A percentile compares a stretch with the other conserved stretches of the same genome.
Conservation (phyloP, 2,113 vertebrate genomes). For the Stomatorhinus ivindoensis region DNA sequence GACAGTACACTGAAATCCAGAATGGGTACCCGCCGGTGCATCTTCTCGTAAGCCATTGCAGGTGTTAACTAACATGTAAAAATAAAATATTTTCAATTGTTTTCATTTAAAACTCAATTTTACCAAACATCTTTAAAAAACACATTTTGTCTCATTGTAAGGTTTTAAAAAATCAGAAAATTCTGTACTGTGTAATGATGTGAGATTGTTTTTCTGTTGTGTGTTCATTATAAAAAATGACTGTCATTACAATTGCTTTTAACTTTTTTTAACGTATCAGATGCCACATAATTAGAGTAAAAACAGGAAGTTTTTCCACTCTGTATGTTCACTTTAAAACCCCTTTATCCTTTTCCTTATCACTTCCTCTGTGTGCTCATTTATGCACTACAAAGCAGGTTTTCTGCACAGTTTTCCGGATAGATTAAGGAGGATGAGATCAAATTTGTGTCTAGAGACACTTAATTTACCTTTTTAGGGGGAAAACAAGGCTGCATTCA, state of each 20-base stretch:
- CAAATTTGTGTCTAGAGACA: background rate
- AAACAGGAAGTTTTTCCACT: background rate
- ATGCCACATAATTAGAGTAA: background rate
- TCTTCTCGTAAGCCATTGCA: background rate
- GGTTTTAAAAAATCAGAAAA: background rate
- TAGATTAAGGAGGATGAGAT: background rate
- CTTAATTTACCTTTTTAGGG: background rate
- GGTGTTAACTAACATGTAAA: background rate
- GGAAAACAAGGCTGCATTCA: background rate
- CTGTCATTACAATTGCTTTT: background rate
- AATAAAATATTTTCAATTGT: background rate
- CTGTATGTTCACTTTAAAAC: background rate
- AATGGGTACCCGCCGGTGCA: background rate
- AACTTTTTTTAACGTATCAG: background rate
- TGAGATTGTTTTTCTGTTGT: background rate
- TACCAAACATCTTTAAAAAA: background rate
- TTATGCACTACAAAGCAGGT: background rate
- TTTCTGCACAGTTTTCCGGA: background rate
- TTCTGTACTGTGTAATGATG: background rate
- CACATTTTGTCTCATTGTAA: background rate
- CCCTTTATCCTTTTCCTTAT: background rate
- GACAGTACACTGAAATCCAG: background rate
- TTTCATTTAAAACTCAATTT: background rate
- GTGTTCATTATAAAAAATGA: slow-evolving; percentile 1
- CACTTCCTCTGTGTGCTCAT: background rate